phyloP scores from a whole-genome alignment of 1,140 invertebrate genomes.

The Archivesica marissinica region DNA sequence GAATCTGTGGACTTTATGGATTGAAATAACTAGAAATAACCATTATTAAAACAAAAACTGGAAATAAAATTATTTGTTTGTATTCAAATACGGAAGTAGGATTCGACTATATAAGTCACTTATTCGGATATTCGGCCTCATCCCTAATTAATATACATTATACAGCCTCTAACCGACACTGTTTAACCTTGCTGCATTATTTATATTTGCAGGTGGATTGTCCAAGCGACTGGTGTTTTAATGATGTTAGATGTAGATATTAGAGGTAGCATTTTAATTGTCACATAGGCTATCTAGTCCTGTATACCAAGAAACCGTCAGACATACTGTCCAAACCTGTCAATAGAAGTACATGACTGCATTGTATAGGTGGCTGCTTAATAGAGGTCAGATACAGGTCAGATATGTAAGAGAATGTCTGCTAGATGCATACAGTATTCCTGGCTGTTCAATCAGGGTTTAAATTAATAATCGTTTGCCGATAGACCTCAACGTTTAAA shows the following conservation, averaged over 20 bases:
- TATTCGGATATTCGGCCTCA: not conserved
- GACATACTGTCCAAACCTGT: not conserved
- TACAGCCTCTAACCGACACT: no score
- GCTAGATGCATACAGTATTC: no score
- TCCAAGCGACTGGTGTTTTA: constrained; percentile 41
- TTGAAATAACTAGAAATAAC: not conserved
- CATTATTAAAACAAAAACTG: not conserved
- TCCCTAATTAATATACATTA: no score
- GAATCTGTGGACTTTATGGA: no score
- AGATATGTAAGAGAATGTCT: no score
- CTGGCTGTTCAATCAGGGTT: no score
- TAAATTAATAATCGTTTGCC: no score
- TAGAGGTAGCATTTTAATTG: not conserved
- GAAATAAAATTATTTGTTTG: not conserved
- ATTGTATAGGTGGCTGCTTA: no score
- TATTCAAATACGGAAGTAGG: not conserved
- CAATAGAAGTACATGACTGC: no score
- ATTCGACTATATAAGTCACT: not conserved
- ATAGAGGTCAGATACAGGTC: no score
- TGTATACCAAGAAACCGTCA: not conserved
- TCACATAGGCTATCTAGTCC: not conserved
- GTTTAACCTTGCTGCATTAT: no score
- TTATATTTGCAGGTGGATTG: constrained; percentile 50
- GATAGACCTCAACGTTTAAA: no score
- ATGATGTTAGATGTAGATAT: not conserved